A percentile compares a stretch with the other conserved stretches of the same genome.
phyloP scores from a whole-genome alignment of 2,888 invertebrate species.

The Heteropelma amictum region DNA sequence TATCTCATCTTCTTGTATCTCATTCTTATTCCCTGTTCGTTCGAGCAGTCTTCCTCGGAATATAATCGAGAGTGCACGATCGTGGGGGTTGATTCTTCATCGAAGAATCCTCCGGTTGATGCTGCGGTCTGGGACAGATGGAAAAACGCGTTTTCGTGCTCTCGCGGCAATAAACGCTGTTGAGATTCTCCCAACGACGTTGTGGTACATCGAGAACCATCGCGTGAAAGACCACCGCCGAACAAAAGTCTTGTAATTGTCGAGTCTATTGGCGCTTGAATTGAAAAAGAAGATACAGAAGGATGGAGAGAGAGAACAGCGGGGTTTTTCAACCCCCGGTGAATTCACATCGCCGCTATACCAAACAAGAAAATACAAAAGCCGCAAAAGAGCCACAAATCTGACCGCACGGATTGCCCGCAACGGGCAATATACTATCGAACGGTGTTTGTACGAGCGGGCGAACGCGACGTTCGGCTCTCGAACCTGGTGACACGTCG shows the following conservation, averaged over 20 bases:
- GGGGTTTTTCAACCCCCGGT: neutral
- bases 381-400: conserved; percentile 75
- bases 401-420: conserved; percentile 68
- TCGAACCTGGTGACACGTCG: conserved; percentile 72
- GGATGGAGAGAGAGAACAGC: neutral
- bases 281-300: neutral
- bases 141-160: no score
- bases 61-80: neutral
- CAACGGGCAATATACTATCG: neutral
- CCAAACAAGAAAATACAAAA: conserved; percentile 55
- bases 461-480: neutral
- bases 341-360: conserved; percentile 3
- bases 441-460: neutral
- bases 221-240: conserved; percentile 18
- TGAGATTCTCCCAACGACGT: no score
- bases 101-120: no score
- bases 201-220: neutral
- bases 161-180: no score
- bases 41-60: no score
- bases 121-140: conserved; percentile 2
- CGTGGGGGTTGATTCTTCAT: no score
- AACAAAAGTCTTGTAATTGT: conserved; percentile 51
- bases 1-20: no score
- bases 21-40: no score
- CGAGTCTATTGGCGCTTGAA: conserved; percentile 32